Evolutionary conservation across 2,888 invertebrate species (phyloP).

Genomic region (Thereva unica): DNA sequence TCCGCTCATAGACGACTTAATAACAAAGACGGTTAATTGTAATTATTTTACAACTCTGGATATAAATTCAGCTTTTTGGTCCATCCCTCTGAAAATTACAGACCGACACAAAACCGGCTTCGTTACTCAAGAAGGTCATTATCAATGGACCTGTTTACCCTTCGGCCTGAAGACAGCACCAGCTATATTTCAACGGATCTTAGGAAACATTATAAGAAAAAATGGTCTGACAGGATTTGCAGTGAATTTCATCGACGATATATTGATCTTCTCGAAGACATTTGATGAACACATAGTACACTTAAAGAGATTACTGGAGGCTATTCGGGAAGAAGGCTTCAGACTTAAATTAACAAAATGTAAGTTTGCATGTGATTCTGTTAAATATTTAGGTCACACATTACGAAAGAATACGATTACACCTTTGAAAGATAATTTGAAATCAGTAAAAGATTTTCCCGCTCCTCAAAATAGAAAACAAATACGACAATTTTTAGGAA

Average conservation of each 20-base stretch:
- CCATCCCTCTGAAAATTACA: constrained; percentile 32
- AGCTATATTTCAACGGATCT: constrained; percentile 42
- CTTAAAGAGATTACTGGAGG: constrained; percentile 38
- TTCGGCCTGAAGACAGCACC: constrained; percentile 33
- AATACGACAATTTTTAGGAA: constrained; percentile 32
- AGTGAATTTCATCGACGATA: constrained; percentile 43
- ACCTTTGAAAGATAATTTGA: constrained; percentile 12
- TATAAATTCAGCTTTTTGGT: constrained; percentile 42
- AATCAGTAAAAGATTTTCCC: constrained; percentile 31
- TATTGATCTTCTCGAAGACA: constrained; percentile 41
- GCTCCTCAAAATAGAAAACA: too few species aligned
- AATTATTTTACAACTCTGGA: constrained; percentile 35
- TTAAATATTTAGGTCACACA: constrained; percentile 43
- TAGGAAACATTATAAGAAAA: constrained; percentile 42
- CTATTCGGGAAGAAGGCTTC: constrained; percentile 36
- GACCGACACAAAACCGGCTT: too few species aligned
- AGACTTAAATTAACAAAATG: constrained; percentile 41
- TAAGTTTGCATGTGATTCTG: constrained; percentile 25
- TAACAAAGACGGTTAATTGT: constrained; percentile 12
- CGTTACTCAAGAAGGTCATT: constrained; percentile 42
- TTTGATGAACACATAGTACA: background rate
- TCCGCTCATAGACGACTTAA: background rate
- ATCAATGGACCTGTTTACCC: constrained; percentile 41
- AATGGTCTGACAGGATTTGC: constrained; percentile 40
- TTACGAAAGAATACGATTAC: constrained; percentile 39